A percentile compares a stretch with the other conserved stretches of the same genome.
These are phyloP conservation scores for Phortica magna DNA, from an alignment of 2,888 invertebrate genomes.

Conservation along the genomic window DNA sequence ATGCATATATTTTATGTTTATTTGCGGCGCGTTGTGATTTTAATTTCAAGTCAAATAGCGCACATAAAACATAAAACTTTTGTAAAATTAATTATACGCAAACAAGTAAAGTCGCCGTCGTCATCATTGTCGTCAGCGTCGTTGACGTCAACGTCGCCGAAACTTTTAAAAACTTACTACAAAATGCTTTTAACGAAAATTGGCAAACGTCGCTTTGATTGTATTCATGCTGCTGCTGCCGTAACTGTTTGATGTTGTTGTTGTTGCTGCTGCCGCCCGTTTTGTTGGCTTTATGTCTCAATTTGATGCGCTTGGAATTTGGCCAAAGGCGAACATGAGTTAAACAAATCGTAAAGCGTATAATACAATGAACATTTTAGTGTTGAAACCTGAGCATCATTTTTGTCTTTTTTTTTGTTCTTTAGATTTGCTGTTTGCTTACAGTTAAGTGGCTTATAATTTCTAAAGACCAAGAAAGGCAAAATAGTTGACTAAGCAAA, in stretches of 20 bases:
- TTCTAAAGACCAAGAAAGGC: neutral
- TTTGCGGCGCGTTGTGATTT: neutral
- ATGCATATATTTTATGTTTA: too few relatives aligned
- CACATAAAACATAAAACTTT: slow-evolving; percentile 9
- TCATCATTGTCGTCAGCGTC: neutral
- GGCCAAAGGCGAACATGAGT: neutral
- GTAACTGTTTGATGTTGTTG: neutral
- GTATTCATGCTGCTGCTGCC: too few relatives aligned
- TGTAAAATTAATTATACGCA: slow-evolving; percentile 61
- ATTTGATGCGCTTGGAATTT: neutral
- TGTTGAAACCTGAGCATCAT: slow-evolving; percentile 10
- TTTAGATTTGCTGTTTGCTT: neutral
- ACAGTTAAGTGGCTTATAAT: slow-evolving; percentile 21
- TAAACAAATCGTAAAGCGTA: slow-evolving; percentile 17
- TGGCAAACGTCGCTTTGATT: slow-evolving; percentile 53
- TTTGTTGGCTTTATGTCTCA: too few relatives aligned
- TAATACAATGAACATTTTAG: neutral
- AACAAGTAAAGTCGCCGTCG: slow-evolving; percentile 49
- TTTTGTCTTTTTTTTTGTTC: neutral
- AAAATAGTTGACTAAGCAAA: too few relatives aligned
- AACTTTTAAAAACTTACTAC: slow-evolving; percentile 62
- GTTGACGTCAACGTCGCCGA: slow-evolving; percentile 24
- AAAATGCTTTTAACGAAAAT: slow-evolving; percentile 73
- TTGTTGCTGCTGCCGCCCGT: too few relatives aligned
- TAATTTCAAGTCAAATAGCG: neutral